Evolutionary conservation across 2,888 invertebrate genomes (phyloP).

Genomic region (Cosmia pyralina): DNA sequence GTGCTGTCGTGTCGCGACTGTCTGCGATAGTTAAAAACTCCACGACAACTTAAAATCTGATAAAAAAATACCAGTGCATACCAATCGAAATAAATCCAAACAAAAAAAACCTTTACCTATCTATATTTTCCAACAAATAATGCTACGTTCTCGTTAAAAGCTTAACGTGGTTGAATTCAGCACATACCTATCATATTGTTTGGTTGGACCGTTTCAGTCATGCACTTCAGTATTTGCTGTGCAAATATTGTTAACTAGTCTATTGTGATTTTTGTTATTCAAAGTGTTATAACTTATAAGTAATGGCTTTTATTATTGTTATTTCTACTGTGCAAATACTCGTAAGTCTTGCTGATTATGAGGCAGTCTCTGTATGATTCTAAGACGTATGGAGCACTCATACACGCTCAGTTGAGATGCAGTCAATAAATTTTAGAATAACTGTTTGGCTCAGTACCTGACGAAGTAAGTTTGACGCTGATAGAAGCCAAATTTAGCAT

Average conservation of each 20-base stretch:
- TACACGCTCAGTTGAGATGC: not conserved
- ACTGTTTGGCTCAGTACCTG: not conserved
- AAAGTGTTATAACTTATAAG: not conserved
- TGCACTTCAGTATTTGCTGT: not conserved
- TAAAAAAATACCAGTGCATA: not conserved
- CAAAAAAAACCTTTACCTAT: too few relatives aligned
- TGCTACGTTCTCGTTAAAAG: not conserved
- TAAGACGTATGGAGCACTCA: not conserved
- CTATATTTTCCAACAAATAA: slow-evolving; percentile 9
- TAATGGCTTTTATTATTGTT: not conserved
- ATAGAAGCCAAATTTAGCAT: not conserved
- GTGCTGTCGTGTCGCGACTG: too few relatives aligned
- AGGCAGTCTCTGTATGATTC: not conserved
- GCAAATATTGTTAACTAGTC: slow-evolving; percentile 16
- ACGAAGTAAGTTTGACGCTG: not conserved
- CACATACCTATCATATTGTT: slow-evolving; percentile 5
- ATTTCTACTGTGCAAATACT: not conserved
- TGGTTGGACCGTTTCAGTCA: slow-evolving; percentile 6
- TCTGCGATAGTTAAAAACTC: too few relatives aligned
- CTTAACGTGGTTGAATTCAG: not conserved
- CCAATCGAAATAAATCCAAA: not conserved
- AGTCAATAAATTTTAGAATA: not conserved
- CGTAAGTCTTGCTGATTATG: not conserved
- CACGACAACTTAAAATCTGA: not conserved
- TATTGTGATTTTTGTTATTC: slow-evolving; percentile 12